A percentile compares a stretch with the other conserved stretches of the same genome.
phyloP scores from a whole-genome alignment of 2,888 invertebrate species.

The Brachyptera putata region DNA sequence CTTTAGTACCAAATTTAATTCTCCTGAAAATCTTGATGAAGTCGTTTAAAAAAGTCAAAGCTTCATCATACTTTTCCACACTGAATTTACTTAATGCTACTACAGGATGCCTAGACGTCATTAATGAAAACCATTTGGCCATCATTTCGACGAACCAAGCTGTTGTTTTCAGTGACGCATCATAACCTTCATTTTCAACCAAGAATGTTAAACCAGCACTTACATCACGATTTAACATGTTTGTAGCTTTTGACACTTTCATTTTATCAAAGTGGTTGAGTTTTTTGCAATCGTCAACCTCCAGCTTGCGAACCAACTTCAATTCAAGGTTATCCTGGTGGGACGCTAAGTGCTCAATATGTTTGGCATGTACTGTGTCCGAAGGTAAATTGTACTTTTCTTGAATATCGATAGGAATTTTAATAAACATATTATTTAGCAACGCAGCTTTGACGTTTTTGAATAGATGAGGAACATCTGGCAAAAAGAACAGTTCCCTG shows the following conservation, averaged over 20 bases:
- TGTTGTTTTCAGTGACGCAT: slow-evolving; percentile 35
- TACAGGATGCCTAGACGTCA: slow-evolving; percentile 29
- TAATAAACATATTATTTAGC: slow-evolving; percentile 32
- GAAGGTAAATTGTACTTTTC: slow-evolving; percentile 32
- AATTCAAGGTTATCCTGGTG: not conserved
- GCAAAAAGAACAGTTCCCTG: slow-evolving; percentile 31
- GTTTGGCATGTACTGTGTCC: slow-evolving; percentile 27
- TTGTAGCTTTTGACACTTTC: slow-evolving; percentile 34
- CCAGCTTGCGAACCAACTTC: slow-evolving; percentile 1
- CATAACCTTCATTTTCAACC: too few species aligned
- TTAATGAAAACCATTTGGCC: slow-evolving; percentile 35
- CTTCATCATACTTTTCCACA: not conserved
- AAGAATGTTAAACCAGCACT: slow-evolving; percentile 32
- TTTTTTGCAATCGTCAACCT: slow-evolving; percentile 33
- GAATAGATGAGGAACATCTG: slow-evolving; percentile 34
- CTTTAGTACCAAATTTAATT: not conserved
- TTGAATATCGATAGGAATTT: not conserved
- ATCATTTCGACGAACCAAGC: slow-evolving; percentile 35
- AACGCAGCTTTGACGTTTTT: slow-evolving; percentile 35
- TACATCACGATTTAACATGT: slow-evolving; percentile 32
- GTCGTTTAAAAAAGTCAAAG: not conserved
- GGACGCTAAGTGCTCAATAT: slow-evolving; percentile 28
- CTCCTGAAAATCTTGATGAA: not conserved
- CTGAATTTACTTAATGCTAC: not conserved
- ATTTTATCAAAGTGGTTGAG: slow-evolving; percentile 35